phyloP scores from a whole-genome alignment of 2,888 invertebrate genomes.

The Mechanitis mazaeus region DNA sequence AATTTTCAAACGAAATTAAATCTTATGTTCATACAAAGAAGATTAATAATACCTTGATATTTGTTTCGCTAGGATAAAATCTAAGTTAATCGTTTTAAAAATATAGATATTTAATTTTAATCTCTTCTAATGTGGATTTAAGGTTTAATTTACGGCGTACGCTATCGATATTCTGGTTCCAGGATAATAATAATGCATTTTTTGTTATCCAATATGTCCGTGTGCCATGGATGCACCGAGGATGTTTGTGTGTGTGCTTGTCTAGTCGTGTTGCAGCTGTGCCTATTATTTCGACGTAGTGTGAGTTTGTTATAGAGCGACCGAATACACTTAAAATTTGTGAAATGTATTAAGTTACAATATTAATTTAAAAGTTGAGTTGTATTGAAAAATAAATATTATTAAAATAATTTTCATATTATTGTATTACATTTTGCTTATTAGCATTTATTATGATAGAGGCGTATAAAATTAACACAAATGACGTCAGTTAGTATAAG shows the following conservation, averaged over 20 bases:
- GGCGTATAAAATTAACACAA: conserved; percentile 36
- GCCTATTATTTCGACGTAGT: conserved; percentile 66
- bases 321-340: conserved; percentile 34
- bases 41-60: conserved; percentile 34
- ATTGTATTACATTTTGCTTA: too few species aligned
- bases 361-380: not conserved
- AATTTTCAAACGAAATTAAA: conserved; percentile 32
- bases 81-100: conserved; percentile 62
- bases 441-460: not conserved
- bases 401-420: too few species aligned
- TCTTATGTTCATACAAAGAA: conserved; percentile 33
- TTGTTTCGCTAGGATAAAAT: conserved; percentile 51
- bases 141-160: conserved; percentile 37
- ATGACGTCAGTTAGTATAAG: conserved; percentile 42
- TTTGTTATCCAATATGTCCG: conserved; percentile 63
- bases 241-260: conserved; percentile 41
- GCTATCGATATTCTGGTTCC: conserved; percentile 46
- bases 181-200: conserved; percentile 74
- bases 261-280: conserved; percentile 71
- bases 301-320: conserved; percentile 49
- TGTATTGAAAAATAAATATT: not conserved
- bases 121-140: conserved; percentile 28
- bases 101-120: conserved; percentile 21
- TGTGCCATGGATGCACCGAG: conserved; percentile 60
- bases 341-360: not conserved